A percentile compares a stretch with the other conserved stretches of the same genome.
Evolutionary conservation across 2,113 vertebrate genomes (phyloP).

Genomic region (Gobiocypris rarus): DNA sequence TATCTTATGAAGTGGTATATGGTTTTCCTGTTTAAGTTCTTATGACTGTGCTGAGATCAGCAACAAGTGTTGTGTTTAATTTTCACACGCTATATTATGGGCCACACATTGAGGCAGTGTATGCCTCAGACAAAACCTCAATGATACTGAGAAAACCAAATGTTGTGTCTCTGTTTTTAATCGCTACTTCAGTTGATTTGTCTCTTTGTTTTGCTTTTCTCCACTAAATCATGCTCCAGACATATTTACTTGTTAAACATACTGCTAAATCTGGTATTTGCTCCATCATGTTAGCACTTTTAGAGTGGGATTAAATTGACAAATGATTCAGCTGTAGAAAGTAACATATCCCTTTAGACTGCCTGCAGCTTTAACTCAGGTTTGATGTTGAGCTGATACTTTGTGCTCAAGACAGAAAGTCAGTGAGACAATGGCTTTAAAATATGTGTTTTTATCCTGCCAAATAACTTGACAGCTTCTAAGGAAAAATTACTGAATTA

Average conservation of each 20-base stretch:
- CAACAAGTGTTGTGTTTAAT: constrained; percentile 37
- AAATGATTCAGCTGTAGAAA: constrained; percentile 24
- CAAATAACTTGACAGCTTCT: constrained; percentile 10
- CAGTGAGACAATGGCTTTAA: constrained; percentile 26
- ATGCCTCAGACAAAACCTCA: constrained; percentile 70
- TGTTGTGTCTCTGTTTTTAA: constrained; percentile 71
- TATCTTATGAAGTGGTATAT: constrained; percentile 1
- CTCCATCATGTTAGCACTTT: constrained; percentile 35
- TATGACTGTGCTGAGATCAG: constrained; percentile 31
- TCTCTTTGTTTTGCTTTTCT: constrained; percentile 64
- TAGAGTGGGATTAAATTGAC: constrained; percentile 44
- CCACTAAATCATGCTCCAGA: constrained; percentile 66
- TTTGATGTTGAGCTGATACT: constrained; percentile 50
- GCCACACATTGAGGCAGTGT: constrained; percentile 32
- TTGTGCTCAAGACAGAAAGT: constrained; percentile 50
- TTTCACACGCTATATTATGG: constrained; percentile 59
- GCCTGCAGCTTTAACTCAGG: constrained; percentile 51
- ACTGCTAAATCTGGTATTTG: constrained; percentile 59
- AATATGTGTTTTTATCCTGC: constrained; percentile 45
- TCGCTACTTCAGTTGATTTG: constrained; percentile 69
- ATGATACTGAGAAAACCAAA: constrained; percentile 69
- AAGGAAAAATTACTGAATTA: not conserved
- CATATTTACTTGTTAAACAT: constrained; percentile 60
- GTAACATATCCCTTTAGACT: constrained; percentile 37
- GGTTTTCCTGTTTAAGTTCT: constrained; percentile 19